Percentiles rank a stretch among this genome's conserved stretches.
phyloP scores from a whole-genome alignment of 2,888 invertebrate genomes.

The Arge pagana region DNA sequence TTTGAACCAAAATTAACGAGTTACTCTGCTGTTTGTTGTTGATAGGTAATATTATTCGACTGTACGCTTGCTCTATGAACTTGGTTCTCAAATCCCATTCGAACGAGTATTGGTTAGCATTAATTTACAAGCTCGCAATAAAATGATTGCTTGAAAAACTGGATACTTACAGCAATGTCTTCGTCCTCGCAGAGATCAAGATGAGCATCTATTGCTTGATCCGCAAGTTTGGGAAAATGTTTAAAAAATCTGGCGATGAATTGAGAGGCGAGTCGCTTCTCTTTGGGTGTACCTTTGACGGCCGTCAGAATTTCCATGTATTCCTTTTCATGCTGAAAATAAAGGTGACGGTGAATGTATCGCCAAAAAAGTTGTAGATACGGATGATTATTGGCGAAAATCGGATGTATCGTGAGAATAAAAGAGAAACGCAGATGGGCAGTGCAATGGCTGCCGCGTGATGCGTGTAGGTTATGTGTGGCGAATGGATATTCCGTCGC shows the following conservation, averaged over 20 bases:
- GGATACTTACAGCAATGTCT: slow-evolving; percentile 78
- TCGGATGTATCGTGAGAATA: not conserved
- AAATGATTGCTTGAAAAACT: not conserved
- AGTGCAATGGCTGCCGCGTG: not conserved
- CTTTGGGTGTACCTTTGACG: slow-evolving; percentile 86
- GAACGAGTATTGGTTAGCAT: too few relatives aligned
- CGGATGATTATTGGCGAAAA: slow-evolving; percentile 13
- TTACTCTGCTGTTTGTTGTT: too few relatives aligned
- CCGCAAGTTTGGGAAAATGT: slow-evolving; percentile 84
- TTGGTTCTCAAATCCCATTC: too few relatives aligned
- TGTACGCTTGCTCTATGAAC: too few relatives aligned
- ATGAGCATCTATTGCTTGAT: slow-evolving; percentile 87
- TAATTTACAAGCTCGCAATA: not conserved
- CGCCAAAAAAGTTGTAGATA: too few relatives aligned
- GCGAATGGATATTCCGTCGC: not conserved
- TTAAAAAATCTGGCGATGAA: slow-evolving; percentile 95
- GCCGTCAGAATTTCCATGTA: slow-evolving; percentile 86
- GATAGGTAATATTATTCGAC: too few relatives aligned
- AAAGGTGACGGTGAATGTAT: slow-evolving; percentile 20
- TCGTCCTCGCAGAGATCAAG: slow-evolving; percentile 96
- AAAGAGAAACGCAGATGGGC: not conserved
- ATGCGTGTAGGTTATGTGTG: not conserved
- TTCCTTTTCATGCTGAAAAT: slow-evolving; percentile 81
- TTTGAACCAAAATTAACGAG: too few relatives aligned
- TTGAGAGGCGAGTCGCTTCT: slow-evolving; percentile 91